A percentile compares a stretch with the other conserved stretches of the same genome.
Conservation (phyloP, 1,140 invertebrate species). For the Acromyrmex charruanus region DNA sequence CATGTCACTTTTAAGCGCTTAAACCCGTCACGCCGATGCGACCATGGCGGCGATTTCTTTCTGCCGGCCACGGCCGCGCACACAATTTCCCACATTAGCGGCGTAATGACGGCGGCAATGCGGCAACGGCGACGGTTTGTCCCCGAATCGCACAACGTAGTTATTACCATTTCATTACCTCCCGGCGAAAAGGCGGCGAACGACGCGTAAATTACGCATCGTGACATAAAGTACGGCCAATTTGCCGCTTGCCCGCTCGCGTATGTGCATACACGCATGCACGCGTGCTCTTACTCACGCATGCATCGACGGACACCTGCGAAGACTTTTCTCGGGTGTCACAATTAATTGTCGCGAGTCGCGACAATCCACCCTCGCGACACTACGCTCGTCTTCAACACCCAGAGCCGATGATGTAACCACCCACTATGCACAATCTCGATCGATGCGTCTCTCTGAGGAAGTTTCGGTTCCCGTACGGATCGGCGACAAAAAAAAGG, state of each 20-base stretch:
- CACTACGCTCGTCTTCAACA: slow-evolving; percentile 8
- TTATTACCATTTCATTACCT: slow-evolving; percentile 77
- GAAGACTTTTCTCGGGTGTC: background rate
- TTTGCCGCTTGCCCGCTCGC: slow-evolving; percentile 46
- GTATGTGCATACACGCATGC: background rate
- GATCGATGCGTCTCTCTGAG: slow-evolving; percentile 20
- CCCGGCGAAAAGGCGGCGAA: slow-evolving; percentile 67
- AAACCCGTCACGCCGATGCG: slow-evolving; percentile 27
- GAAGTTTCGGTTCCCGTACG: background rate
- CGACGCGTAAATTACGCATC: slow-evolving; percentile 73
- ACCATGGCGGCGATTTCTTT: slow-evolving; percentile 14
- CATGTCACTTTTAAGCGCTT: slow-evolving; percentile 60
- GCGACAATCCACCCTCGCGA: slow-evolving; percentile 10
- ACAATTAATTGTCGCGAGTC: slow-evolving; percentile 55
- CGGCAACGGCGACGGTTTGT: slow-evolving; percentile 52
- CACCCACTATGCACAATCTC: slow-evolving; percentile 20
- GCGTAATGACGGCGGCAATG: slow-evolving; percentile 52
- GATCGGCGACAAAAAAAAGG: slow-evolving; percentile 35
- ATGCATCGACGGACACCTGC: slow-evolving; percentile 3
- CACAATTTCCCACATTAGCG: slow-evolving; percentile 74
- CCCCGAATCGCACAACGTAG: slow-evolving; percentile 73
- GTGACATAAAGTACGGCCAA: slow-evolving; percentile 75
- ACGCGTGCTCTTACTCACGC: background rate
- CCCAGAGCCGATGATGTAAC: slow-evolving; percentile 1
- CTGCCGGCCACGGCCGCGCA: slow-evolving; percentile 5